Evolutionary conservation across 2,113 vertebrate species (phyloP).

Genomic region (Calidris pygmaea): DNA sequence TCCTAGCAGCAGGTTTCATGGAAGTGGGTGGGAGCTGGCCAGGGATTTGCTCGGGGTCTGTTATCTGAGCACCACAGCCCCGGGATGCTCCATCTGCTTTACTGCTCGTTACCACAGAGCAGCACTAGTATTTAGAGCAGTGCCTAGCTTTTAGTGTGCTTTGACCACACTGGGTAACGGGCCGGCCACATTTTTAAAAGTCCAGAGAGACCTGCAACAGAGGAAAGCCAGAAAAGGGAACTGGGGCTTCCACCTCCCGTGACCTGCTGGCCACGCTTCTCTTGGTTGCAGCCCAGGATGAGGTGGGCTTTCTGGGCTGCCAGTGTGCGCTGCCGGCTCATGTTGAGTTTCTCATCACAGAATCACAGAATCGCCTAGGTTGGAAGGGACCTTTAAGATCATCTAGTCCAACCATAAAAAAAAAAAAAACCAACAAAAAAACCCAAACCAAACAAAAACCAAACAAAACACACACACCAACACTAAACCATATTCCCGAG

Average conservation of each 20-base stretch:
- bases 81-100: neutral
- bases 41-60: neutral
- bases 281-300: too few species aligned
- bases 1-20: neutral
- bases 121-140: neutral
- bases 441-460: too few species aligned
- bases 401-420: too few species aligned
- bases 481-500: too few species aligned
- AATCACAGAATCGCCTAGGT: neutral
- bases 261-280: too few species aligned
- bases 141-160: neutral
- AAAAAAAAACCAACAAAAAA: too few species aligned
- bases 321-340: too few species aligned
- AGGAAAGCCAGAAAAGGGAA: neutral
- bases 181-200: neutral
- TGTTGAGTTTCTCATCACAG: neutral
- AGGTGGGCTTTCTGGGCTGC: too few species aligned
- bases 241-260: neutral
- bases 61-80: neutral
- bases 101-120: neutral
- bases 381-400: neutral
- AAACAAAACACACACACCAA: too few species aligned
- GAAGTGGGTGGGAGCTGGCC: neutral
- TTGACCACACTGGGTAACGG: neutral
- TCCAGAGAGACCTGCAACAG: neutral